Evolutionary conservation across 1,140 invertebrate species (phyloP).

Genomic region (Nasonia vitripennis): DNA sequence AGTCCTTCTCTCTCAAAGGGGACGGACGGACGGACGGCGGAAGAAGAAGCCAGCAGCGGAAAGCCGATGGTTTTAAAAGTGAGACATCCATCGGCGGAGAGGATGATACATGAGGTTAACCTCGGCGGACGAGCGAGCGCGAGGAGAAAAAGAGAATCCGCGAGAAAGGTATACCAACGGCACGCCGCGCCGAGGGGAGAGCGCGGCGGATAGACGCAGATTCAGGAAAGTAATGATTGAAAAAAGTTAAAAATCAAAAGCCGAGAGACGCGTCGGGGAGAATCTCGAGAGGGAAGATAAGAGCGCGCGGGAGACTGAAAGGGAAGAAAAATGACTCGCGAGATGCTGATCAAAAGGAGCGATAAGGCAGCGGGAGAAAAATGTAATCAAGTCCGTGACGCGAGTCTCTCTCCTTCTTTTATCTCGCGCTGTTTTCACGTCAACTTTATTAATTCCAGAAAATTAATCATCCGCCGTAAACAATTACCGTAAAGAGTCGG

Average conservation of each 20-base stretch:
- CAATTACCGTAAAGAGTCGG: no score
- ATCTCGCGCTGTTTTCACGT: neutral
- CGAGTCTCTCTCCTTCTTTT: neutral
- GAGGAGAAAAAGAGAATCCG: neutral
- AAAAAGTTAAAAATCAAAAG: constrained; percentile 23
- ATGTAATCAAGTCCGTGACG: constrained; percentile 16
- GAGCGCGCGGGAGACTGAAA: neutral
- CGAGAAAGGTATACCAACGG: neutral
- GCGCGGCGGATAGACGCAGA: neutral
- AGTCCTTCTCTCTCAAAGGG: constrained; percentile 16
- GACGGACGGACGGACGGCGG: no score
- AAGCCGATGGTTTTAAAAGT: constrained; percentile 46
- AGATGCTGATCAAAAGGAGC: constrained; percentile 31
- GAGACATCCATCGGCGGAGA: constrained; percentile 48
- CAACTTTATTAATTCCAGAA: no score
- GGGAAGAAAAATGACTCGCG: constrained; percentile 33
- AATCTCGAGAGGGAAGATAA: neutral
- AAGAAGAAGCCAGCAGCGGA: neutral
- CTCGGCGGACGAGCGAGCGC: neutral
- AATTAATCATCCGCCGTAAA: no score
- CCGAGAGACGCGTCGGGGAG: neutral
- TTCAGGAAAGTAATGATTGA: constrained; percentile 35
- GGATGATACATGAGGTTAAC: constrained; percentile 54
- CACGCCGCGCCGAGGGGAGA: neutral
- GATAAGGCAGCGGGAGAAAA: constrained; percentile 11